Evolutionary conservation across 2,888 invertebrate species (phyloP), one percentile per base, ranked within the genome.

Genomic region (Dasypolia templi): DNA sequence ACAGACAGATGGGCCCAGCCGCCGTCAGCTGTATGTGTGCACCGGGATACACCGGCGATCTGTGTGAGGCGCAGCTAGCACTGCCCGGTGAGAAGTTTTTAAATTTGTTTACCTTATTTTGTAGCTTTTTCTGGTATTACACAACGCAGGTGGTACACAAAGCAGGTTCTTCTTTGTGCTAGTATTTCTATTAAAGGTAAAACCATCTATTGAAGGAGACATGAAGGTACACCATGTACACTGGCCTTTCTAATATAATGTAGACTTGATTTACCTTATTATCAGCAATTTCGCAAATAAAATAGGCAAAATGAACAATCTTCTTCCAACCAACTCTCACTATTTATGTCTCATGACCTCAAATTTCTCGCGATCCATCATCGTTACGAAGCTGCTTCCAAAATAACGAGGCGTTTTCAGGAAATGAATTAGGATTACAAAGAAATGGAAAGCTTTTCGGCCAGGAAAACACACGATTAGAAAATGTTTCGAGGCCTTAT

Each of bases 21-120:
- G 97, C 97, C 42, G 97, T 98, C 82, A 97, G 97, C 89, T 98
- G 98, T 90, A 96, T 97, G 86, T 98, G 98, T 92, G 96, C 97
- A 12, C 92, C 96, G 1, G 97, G 97, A 49, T 98, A 96, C 93
- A 97, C 97, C 51, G 2, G 32, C 11, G 56, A 56, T 11, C 19
- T 32, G 5, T 56, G 32, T 5, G 32, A 56, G 32, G 32, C 9
- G 42, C 61, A 42, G 42, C 5, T 26, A 19, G 11, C 19, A 17
- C 26, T 19, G 5, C 11, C 19, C 4, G 26, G 61, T 61, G 12
- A 61, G 26, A 26, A 61, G 35, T 35, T 2, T 7, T 53, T 26
- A 0, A 26, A 55, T 26, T 17, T 26, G n/a, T 17, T 7, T 17
- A 55, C 26, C 7, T 55, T 39, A 14, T n/a, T 35, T 58, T n/a